These are phyloP conservation scores for Caenorhabditis panamensis DNA, from an alignment of 2,888 invertebrate species.

Conservation along the genomic window DNA sequence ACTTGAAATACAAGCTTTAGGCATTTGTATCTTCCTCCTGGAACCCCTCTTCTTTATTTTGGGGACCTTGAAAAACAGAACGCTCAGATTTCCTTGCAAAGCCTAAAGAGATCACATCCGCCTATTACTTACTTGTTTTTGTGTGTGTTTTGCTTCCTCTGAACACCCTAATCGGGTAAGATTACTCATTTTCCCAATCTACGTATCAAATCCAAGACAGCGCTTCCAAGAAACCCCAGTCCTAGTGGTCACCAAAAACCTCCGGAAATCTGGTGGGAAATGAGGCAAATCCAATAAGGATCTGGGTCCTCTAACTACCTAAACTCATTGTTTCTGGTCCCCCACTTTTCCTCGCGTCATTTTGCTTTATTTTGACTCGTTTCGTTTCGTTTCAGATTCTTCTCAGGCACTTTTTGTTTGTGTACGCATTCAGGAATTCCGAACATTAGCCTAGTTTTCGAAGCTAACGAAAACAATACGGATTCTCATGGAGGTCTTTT, in stretches of 20 bases:
- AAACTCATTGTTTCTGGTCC: conserved; percentile 29
- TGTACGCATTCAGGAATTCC: background rate
- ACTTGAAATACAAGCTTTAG: too few species aligned
- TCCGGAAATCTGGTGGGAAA: background rate
- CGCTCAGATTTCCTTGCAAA: background rate
- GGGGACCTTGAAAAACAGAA: background rate
- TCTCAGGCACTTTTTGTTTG: background rate
- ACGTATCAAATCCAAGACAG: too few species aligned
- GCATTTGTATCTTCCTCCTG: too few species aligned
- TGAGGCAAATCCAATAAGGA: conserved; percentile 15
- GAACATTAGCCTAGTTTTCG: too few species aligned
- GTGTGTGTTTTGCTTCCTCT: background rate
- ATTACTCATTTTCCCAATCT: too few species aligned
- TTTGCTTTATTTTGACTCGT: conserved; percentile 9
- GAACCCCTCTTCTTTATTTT: background rate
- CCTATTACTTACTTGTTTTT: background rate
- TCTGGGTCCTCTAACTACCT: conserved; percentile 18
- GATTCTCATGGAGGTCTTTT: too few species aligned
- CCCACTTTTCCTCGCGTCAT: conserved; percentile 3
- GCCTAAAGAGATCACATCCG: background rate
- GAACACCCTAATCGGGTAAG: too few species aligned
- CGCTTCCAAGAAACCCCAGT: background rate
- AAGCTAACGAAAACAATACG: too few species aligned
- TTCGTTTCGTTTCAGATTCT: background rate
- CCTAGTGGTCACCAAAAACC: conserved; percentile 10